Percentiles rank a stretch among this genome's conserved stretches.
Conservation (phyloP, 2,797 vertebrate genomes). For the Phalloptychus januarius region DNA sequence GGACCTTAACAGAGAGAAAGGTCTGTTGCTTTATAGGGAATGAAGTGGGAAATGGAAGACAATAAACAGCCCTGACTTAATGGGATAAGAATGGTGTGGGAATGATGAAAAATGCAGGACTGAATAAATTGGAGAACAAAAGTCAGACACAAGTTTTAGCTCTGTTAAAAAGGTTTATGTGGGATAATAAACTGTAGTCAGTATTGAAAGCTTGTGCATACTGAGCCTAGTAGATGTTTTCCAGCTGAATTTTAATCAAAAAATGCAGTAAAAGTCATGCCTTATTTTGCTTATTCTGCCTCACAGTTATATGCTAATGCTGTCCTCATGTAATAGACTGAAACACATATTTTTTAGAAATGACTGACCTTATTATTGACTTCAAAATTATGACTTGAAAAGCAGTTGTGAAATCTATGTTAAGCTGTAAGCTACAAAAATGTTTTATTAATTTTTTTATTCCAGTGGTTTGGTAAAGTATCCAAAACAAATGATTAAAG, state of each 20-base stretch:
- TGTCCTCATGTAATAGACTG: neutral
- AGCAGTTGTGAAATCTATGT: neutral
- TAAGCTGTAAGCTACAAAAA: neutral
- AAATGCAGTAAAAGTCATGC: neutral
- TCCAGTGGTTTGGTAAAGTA: neutral
- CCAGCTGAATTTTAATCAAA: neutral
- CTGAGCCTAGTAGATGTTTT: neutral
- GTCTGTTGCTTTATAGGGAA: slow-evolving; percentile 37
- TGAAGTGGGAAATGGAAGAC: slow-evolving; percentile 28
- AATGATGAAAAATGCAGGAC: slow-evolving; percentile 7
- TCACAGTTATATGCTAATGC: neutral
- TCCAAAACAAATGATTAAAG: neutral
- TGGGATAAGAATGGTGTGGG: neutral
- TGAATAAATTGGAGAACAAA: slow-evolving; percentile 9
- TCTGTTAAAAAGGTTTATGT: neutral
- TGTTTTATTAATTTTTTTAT: neutral
- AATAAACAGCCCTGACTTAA: slow-evolving; percentile 1
- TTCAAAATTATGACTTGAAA: neutral
- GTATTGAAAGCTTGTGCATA: neutral
- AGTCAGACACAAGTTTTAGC: neutral
- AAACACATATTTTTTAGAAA: neutral
- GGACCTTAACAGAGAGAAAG: slow-evolving; percentile 31
- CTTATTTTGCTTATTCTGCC: neutral
- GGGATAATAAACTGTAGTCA: neutral
- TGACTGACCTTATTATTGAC: neutral